A percentile compares a stretch with the other conserved stretches of the same genome.
These are phyloP conservation scores for Lacerta agilis DNA, from an alignment of 2,797 vertebrate species.

Conservation along the genomic window DNA sequence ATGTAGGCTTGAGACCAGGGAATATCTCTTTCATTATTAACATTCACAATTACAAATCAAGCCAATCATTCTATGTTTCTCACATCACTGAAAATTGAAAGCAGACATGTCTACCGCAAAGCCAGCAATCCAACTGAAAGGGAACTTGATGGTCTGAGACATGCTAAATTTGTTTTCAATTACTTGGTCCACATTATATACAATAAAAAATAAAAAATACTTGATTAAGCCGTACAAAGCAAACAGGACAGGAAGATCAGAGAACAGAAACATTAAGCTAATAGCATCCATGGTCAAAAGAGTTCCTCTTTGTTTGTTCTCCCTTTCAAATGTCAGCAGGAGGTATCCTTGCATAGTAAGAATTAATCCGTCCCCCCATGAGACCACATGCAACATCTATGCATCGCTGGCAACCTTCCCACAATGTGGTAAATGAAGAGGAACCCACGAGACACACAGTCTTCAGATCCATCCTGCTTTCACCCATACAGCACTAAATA, in stretches of 20 bases:
- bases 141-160: slow-evolving; percentile 69
- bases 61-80: slow-evolving; percentile 74
- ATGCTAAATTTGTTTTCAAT: slow-evolving; percentile 80
- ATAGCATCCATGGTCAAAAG: slow-evolving; percentile 45
- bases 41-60: slow-evolving; percentile 77
- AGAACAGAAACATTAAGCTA: slow-evolving; percentile 64
- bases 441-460: slow-evolving; percentile 40
- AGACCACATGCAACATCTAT: slow-evolving; percentile 65
- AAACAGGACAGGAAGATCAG: slow-evolving; percentile 66
- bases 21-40: slow-evolving; percentile 62
- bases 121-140: slow-evolving; percentile 61
- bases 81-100: slow-evolving; percentile 79
- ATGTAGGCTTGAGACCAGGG: slow-evolving; percentile 17
- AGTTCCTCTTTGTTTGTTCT: not conserved
- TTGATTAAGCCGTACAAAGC: slow-evolving; percentile 71
- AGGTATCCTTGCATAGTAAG: slow-evolving; percentile 63
- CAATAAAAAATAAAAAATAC: slow-evolving; percentile 51
- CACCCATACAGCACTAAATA: slow-evolving; percentile 48
- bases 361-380: slow-evolving; percentile 55
- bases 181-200: slow-evolving; percentile 64
- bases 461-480: slow-evolving; percentile 38
- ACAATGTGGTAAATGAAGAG: slow-evolving; percentile 61
- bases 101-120: slow-evolving; percentile 76
- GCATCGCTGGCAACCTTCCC: slow-evolving; percentile 61
- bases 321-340: slow-evolving; percentile 62